A percentile compares a stretch with the other conserved stretches of the same genome.
phyloP scores from a whole-genome alignment of 1,140 invertebrate species.

The Dreissena rostriformis region DNA sequence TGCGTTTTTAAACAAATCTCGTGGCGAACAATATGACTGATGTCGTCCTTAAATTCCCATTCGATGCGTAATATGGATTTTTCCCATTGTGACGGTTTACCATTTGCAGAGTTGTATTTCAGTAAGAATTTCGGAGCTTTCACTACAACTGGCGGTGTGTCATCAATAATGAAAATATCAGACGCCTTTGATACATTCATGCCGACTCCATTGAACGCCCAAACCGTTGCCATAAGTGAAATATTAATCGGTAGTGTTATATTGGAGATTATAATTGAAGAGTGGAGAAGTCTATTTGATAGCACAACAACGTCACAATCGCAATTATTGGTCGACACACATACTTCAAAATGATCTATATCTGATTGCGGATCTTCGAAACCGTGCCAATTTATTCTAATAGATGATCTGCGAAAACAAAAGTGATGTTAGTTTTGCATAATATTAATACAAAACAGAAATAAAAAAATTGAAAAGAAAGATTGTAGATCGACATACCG shows the following conservation, averaged over 20 bases:
- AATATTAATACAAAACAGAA: too few species aligned
- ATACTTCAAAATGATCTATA: slow-evolving; percentile 63
- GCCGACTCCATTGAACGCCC: slow-evolving; percentile 59
- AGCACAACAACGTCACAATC: slow-evolving; percentile 57
- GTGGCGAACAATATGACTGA: slow-evolving; percentile 64
- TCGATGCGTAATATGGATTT: slow-evolving; percentile 54
- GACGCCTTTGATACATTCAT: slow-evolving; percentile 50
- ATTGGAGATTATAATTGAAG: slow-evolving; percentile 18
- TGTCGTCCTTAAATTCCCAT: slow-evolving; percentile 66
- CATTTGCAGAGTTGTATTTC: background rate
- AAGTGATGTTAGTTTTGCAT: background rate
- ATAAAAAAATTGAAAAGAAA: background rate
- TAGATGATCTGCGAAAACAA: slow-evolving; percentile 41
- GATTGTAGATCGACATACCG: slow-evolving; percentile 19
- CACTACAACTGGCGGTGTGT: slow-evolving; percentile 48
- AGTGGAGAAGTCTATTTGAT: slow-evolving; percentile 34
- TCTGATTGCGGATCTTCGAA: slow-evolving; percentile 68
- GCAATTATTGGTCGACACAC: slow-evolving; percentile 37
- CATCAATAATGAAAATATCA: slow-evolving; percentile 59
- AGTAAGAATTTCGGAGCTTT: slow-evolving; percentile 33
- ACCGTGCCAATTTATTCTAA: slow-evolving; percentile 57
- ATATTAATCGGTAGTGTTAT: slow-evolving; percentile 44
- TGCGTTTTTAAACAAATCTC: slow-evolving; percentile 53
- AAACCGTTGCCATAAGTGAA: slow-evolving; percentile 57
- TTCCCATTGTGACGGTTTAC: slow-evolving; percentile 46